phyloP scores from a whole-genome alignment of 2,797 vertebrate species.

The Petrocephalus schoutedeni region DNA sequence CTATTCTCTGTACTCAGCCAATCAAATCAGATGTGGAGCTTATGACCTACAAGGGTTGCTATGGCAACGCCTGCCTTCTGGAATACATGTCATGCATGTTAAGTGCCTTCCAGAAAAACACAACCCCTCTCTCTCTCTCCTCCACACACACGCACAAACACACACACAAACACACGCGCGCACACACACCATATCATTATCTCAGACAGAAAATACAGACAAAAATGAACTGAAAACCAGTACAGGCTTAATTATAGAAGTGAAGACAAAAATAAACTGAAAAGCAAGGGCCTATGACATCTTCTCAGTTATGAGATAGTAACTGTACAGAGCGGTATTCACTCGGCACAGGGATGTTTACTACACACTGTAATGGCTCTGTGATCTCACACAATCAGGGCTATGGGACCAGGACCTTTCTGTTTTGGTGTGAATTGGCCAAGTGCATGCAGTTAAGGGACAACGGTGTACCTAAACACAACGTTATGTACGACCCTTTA shows the following conservation, averaged over 20 bases:
- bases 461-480: background rate
- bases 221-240: background rate
- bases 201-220: background rate
- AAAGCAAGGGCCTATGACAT: background rate
- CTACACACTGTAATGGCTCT: background rate
- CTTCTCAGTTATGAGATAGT: background rate
- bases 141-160: background rate
- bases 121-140: background rate
- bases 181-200: background rate
- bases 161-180: background rate
- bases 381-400: background rate
- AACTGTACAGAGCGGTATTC: background rate
- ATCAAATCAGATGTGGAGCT: constrained; percentile 82
- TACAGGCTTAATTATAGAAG: constrained; percentile 19
- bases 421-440: background rate
- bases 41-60: constrained; percentile 84
- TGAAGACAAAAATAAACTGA: background rate
- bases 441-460: background rate
- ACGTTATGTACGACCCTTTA: background rate
- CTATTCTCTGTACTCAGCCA: constrained; percentile 79
- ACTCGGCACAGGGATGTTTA: background rate
- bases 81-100: constrained; percentile 97
- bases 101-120: constrained; percentile 72
- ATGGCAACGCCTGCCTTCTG: constrained; percentile 78
- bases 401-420: background rate